Base-by-base conservation (phyloP, 2,797 vertebrate species). In the Prunella strophiata region DNA sequence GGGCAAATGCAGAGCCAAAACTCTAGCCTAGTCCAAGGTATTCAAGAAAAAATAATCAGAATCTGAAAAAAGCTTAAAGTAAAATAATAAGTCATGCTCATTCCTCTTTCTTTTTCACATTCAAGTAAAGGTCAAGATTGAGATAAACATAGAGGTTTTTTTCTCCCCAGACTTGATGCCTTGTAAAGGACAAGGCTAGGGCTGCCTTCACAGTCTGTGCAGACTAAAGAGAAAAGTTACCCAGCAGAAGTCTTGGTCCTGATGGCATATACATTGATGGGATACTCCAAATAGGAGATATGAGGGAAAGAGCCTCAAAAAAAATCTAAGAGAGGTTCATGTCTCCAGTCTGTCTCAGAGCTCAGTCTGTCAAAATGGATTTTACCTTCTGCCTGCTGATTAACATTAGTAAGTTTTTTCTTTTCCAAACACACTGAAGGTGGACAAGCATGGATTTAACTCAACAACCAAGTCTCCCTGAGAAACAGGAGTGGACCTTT, bases 1-100 rank as follows among this genome's bases (percentile, higher is more conserved):
- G 84, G 25, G 74, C 30, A 73, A 89, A 67, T 8, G 40, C 50
- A 91, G 42, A 80, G 59, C 48, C 72, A 90, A 42, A 96, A 63
- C 57, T 78, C 8, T 11, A 61, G 68, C 45, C 27, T 61, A 63
- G n/a, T 55, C 52, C 38, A 81, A 95, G 48, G 58, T 57, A 87
- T 38, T 95, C 25, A 71, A 54, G 52, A 5, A 34, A 78, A 94
- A 92, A 85, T 55, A 89, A 90, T 59, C 32, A 91, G 29, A 87
- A 87, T 42, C 25, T 50, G 63, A 81, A 85, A 45, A 59, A 67
- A 38, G 23, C 34, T 42, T 42, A 73, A 43, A 45, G 15, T 65
- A 70, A 92, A 90, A 66, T 72, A 93, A 74, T 29, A 73, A 25
- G 29, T 12, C 70, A 32, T 30, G 34, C 52, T 82, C 18, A 42